Evolutionary conservation across 2,113 vertebrate genomes (phyloP), one percentile per base, ranked within the genome.

Genomic region (Grammomys surdaster): DNA sequence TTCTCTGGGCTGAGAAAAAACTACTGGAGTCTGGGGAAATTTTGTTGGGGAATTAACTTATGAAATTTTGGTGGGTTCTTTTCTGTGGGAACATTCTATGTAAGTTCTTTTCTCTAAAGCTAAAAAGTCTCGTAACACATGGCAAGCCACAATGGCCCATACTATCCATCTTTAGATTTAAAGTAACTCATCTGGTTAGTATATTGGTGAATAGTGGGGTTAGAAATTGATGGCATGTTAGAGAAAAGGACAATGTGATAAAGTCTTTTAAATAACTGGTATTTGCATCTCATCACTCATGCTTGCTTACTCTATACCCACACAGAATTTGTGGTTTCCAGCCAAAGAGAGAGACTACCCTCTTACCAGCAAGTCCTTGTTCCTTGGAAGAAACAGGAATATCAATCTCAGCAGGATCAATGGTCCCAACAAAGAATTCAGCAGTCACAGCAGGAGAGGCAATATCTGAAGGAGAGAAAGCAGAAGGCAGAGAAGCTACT

Each of bases 341-440:
- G 7, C 7, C 58, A 14, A 2, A 17, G 13, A 60, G 54, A 40
- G 7, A 63, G 58, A 43, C 22, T 1, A 40, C 14, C 7, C 4
- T 9, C 1, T 46, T 9, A 3, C 81, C n/a, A 43, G 43, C 2
- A 1, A 28, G 8, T 0, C 3, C 7, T 12, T 22, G 51, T 0
- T 63, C 9, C 2, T 63, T 4, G 5, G 4, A n/a, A 43, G 36
- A 82, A 5, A 58, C 58, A 7, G 14, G n/a, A 31, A 8, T n/a
- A 2, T 19, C 58, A 31, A 65, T 1, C 7, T 33, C 65, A 33
- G 28, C 28, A 67, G 65, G 12, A 11, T 12, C 65, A 12, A 10
- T 10, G 31, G 65, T 2, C 33, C 0, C 31, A 69, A 33, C 28
- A 13, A 67, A 28, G 3, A 14, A 12, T 33, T 69, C 65, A 33